Evolutionary conservation across 2,113 vertebrate species (phyloP), one percentile per base, ranked within the genome.

Genomic region (Gymnobelideus leadbeateri): DNA sequence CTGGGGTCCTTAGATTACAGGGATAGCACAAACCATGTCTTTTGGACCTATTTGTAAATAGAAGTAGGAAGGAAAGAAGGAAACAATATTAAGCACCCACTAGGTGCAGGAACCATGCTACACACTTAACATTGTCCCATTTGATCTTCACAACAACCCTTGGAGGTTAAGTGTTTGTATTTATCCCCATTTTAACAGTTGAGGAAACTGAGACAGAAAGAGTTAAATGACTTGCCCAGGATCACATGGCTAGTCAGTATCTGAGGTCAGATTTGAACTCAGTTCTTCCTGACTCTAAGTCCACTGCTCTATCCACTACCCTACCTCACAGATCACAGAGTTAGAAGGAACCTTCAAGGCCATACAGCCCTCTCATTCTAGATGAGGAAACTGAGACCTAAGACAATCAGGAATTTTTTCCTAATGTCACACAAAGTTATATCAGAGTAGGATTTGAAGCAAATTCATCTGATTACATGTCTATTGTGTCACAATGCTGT

Each of bases 321-420:
- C 11, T 28, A 68, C 11, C 12, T 31, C 68, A 84, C 43, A 84
- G 6, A 21, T 68, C 37, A 77, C 16, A 77, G 31, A 68, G 57
- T 84, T 43, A 84, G 19, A 84, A 84, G 68, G 6, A 43, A 21
- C 14, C 14, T n/a, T 28, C 37, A 28, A 68, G 11, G 3, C 12
- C 28, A 61, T 61, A 31, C 2, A 61, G 26, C 49, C 28, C 89
- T 28, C 57, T 43, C 49, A 37, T 55, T 49, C 93, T 68, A 55
- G 5, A 43, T 90, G 90, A 89, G 49, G 26, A 94, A 95, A 93
- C 37, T 26, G 50, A 89, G 90, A 53, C 50, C 49, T 46, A 94
- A 54, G 91, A 84, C 94, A 2, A 8, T 21, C 37, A 54, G 92
- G 10, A 26, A 37, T 23, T 43, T 93, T 93, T 91, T 37, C 49